phyloP scores from a whole-genome alignment of 2,113 vertebrate species.

The Procapra przewalskii region DNA sequence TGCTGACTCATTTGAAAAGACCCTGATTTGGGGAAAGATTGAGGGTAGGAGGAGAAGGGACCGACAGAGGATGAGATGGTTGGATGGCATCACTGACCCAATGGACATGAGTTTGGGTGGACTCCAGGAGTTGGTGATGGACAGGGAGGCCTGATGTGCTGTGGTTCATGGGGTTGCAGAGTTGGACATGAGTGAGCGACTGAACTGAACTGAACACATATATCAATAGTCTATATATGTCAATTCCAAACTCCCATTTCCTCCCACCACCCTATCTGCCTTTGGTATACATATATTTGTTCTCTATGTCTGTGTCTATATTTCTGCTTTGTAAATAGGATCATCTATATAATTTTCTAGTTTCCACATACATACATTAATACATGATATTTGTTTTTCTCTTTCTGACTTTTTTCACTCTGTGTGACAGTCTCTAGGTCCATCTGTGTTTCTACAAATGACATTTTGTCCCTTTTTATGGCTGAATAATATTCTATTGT shows the following conservation, averaged over 20 bases:
- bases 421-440: neutral
- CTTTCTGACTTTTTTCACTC: neutral
- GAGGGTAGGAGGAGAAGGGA: neutral
- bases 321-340: neutral
- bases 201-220: neutral
- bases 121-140: neutral
- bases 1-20: neutral
- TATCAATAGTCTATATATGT: neutral
- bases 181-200: rapidly evolving
- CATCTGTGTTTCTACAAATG: neutral
- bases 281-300: neutral
- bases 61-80: neutral
- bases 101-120: neutral
- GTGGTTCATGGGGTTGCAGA: rapidly evolving
- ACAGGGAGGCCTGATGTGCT: neutral
- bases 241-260: neutral
- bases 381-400: neutral
- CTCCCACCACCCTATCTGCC: neutral
- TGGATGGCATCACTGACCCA: neutral
- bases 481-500: neutral
- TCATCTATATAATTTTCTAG: neutral
- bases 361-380: neutral
- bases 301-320: neutral
- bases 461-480: neutral
- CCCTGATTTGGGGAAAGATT: neutral